These are phyloP conservation scores for Esox niger DNA, from an alignment of 2,113 vertebrate genomes.

Conservation along the genomic window DNA sequence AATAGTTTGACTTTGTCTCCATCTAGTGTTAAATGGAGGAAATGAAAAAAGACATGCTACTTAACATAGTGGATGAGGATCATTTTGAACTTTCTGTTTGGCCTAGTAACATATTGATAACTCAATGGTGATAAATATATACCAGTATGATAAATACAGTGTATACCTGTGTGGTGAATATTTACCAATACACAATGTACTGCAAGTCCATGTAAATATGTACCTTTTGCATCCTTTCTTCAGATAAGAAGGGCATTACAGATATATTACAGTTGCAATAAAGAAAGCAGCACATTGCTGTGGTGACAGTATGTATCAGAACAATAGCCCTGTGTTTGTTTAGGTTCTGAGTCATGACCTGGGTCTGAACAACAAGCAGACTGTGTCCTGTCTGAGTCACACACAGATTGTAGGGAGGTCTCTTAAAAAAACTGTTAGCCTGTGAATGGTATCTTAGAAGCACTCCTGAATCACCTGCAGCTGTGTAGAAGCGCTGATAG, in stretches of 20 bases:
- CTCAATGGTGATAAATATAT: too few relatives aligned
- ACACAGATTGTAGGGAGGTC: neutral
- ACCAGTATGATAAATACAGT: too few relatives aligned
- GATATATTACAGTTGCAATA: too few relatives aligned
- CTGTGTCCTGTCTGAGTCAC: conserved; percentile 19
- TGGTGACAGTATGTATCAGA: neutral
- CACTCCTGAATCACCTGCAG: neutral
- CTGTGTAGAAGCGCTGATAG: neutral
- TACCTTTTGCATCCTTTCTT: too few relatives aligned
- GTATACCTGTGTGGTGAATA: too few relatives aligned
- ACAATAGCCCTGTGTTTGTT: conserved; percentile 2
- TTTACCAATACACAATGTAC: too few relatives aligned
- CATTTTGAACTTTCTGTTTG: too few relatives aligned
- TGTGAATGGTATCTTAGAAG: neutral
- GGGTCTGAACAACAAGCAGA: conserved; percentile 27
- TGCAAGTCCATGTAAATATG: too few relatives aligned
- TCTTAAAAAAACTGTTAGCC: neutral
- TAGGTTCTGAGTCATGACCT: conserved; percentile 20
- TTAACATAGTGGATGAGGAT: neutral
- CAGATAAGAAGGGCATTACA: too few relatives aligned
- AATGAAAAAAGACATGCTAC: neutral
- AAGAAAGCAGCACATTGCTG: neutral
- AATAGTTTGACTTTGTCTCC: conserved; percentile 16
- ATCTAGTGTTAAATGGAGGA: conserved; percentile 19
- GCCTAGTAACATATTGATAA: too few relatives aligned